Evolutionary conservation across 2,888 invertebrate species (phyloP).

Genomic region (Didymodactylos carnosus): DNA sequence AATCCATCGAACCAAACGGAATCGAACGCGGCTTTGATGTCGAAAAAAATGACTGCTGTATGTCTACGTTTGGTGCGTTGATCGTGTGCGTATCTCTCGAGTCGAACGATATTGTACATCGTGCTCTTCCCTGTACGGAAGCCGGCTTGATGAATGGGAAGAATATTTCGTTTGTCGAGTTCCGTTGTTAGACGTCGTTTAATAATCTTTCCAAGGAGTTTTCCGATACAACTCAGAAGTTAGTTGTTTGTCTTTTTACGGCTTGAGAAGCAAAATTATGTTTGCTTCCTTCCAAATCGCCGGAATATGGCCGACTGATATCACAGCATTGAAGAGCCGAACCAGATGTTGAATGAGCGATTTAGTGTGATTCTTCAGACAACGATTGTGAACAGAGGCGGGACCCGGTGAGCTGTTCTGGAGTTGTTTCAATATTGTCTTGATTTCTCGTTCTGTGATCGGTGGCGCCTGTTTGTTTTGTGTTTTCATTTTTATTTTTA

Average conservation of each 20-base stretch:
- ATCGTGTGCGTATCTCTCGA: background rate
- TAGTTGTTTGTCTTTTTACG: background rate
- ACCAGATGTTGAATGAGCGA: background rate
- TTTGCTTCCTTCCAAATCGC: background rate
- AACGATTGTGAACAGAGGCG: background rate
- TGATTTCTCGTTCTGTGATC: background rate
- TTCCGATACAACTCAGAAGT: background rate
- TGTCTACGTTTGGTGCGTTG: background rate
- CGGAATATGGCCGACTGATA: slow-evolving; percentile 3
- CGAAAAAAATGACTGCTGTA: slow-evolving; percentile 3
- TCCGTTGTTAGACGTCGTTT: background rate
- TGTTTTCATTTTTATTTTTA: background rate
- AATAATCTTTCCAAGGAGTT: background rate
- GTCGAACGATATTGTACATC: background rate
- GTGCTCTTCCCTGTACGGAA: slow-evolving; percentile 1
- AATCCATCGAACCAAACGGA: background rate
- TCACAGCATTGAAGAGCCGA: background rate
- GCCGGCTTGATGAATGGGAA: background rate
- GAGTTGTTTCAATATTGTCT: background rate
- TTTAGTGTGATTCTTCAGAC: background rate
- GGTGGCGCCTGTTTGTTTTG: background rate
- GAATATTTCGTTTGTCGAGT: background rate
- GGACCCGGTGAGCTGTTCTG: background rate
- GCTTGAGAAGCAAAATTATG: slow-evolving; percentile 2
- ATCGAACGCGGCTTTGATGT: slow-evolving; percentile 8